Percentiles rank a stretch among this genome's conserved stretches.
Conservation (phyloP, 1,140 invertebrate genomes). For the Bombus soroeensis region DNA sequence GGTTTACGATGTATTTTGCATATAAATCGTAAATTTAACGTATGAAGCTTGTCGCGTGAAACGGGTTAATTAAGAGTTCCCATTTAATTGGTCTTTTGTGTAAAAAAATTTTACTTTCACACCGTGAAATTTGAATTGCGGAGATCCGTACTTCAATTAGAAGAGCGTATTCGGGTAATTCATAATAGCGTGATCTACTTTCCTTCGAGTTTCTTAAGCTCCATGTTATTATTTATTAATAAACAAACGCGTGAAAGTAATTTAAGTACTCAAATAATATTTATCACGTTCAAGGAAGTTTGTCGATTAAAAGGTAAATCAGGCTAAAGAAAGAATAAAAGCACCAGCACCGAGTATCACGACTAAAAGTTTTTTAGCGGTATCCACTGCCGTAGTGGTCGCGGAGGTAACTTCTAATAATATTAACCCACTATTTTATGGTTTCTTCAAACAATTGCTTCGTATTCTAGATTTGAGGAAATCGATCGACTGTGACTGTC, state of each 20-base stretch:
- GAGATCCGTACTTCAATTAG: not conserved
- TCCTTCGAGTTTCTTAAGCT: not conserved
- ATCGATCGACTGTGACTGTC: conserved; percentile 22
- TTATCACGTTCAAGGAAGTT: not conserved
- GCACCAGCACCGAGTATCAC: not conserved
- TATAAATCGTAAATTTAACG: not conserved
- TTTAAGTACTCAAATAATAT: not conserved
- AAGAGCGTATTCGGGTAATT: not conserved
- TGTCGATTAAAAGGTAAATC: not conserved
- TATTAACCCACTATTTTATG: conserved; percentile 49
- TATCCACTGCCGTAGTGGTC: not conserved
- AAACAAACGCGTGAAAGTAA: not conserved
- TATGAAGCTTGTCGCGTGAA: not conserved
- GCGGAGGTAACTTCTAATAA: conserved; percentile 31
- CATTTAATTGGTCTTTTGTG: not conserved
- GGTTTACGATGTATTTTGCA: not conserved
- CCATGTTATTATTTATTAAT: not conserved
- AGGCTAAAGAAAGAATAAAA: not conserved
- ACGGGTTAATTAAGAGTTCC: not conserved
- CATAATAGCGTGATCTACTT: not conserved
- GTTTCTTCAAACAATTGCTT: conserved; percentile 33
- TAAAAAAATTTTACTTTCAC: not conserved
- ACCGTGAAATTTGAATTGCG: not conserved
- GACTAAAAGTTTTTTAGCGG: not conserved
- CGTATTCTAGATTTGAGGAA: not conserved